Base-by-base conservation (phyloP, 2,113 vertebrate species). In the Ploceus nigricollis region DNA sequence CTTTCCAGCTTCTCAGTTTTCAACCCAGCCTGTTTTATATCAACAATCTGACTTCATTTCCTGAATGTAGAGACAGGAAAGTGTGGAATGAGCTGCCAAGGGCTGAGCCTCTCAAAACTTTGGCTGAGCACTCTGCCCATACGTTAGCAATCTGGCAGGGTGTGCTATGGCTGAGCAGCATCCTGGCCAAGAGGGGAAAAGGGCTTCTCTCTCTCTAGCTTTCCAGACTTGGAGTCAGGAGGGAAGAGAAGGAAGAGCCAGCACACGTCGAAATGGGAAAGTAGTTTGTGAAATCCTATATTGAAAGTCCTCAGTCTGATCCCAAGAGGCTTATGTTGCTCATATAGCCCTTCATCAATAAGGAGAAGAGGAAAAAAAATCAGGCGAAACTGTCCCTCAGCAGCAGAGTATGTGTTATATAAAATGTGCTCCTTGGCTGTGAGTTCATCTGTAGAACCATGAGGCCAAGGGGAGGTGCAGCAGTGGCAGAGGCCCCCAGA, bases 1-100 rank as follows among this genome's bases (percentile, higher is more conserved):
- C 91, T 45, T 83, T 91, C 82, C 95, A 97, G 89, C 96, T 84
- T 94, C 96, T 97, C 95, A 44, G 79, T 72, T 97, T 97, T 95
- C 96, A 95, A 53, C 68, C 61, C 94, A 96, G 96, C 94, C 96
- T 97, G 97, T 78, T 96, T 93, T 97, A 97, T 97, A 97, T 97
- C 97, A 98, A 96, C 70, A 89, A 96, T 97, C 98, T 98, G 98
- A 98, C 97, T 98, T 98, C 98, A 98, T 98, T 98, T 98, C 98
- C 97, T 97, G 98, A 96, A 93, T 97, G 90, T 9, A 94, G 95
- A 97, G 97, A 97, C 96, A 92, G 95, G 89, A 95, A 97, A 96
- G 91, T 37, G 86, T 84, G 86, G 93, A 91, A 93, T 0, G 56
- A 93, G 96, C 91, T 96, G 95, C 90, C 79, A 96, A 95, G 89